Percentiles rank a stretch among this genome's conserved stretches.
Evolutionary conservation across 2,113 vertebrate species (phyloP).

Genomic region (Vombatus ursinus): DNA sequence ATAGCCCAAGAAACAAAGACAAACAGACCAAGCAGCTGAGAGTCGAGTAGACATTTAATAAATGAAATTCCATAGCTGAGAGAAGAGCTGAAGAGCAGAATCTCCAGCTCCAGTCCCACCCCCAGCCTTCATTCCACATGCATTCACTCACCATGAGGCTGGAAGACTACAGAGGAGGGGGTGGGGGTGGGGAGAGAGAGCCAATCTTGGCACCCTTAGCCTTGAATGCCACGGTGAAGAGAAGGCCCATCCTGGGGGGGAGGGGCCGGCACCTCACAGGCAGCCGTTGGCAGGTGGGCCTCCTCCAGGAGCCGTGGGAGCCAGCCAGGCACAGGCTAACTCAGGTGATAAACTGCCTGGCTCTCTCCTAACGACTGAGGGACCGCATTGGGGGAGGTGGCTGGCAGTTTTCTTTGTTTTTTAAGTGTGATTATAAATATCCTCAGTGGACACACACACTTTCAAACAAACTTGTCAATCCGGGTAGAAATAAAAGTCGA

Average conservation of each 20-base stretch:
- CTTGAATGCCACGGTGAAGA: neutral
- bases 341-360: neutral
- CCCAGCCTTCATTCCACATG: rapidly evolving
- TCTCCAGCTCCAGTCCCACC: neutral
- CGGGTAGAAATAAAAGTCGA: neutral
- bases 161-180: neutral
- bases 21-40: neutral
- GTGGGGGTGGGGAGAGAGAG: neutral
- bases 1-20: neutral
- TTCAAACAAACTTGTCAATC: neutral
- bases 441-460: neutral
- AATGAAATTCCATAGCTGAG: neutral
- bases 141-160: neutral
- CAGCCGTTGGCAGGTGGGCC: neutral
- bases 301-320: neutral
- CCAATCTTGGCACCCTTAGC: neutral
- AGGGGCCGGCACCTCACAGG: no score
- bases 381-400: neutral
- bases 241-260: neutral
- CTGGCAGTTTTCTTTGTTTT: neutral
- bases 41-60: conserved; percentile 1
- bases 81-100: neutral
- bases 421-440: neutral
- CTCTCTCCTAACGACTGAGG: neutral
- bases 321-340: neutral